Evolutionary conservation across 2,113 vertebrate genomes (phyloP), one percentile per base, ranked within the genome.

Genomic region (Charadrius vociferus): DNA sequence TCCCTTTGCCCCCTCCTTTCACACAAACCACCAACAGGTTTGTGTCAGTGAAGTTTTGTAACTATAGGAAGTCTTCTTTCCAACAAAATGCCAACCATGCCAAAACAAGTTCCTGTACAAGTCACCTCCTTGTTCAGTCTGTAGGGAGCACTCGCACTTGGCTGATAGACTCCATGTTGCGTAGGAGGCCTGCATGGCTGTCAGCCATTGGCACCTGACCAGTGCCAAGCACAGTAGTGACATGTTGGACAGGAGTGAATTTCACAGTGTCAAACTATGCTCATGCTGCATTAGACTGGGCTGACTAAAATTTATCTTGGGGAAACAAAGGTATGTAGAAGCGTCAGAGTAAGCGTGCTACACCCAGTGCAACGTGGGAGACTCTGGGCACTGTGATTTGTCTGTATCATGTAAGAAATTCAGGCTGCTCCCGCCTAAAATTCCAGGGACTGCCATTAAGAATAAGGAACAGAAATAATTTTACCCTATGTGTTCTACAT

Each of bases 141-240:
- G 43, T 6, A 27, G 29, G 37, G 20, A 84, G 18, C 9, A 29
- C 29, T 92, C 56, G 19, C 29, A 3, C 17, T 16, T 78, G 55
- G n/a, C 59, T 65, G 37, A 19, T 11, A n/a, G 63, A 58, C 7
- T 52, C 30, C 0, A 0, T 58, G 29, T 29, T 27, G 17, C 1
- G 4, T 6, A 56, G 72, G 55, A 68, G 1, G 6, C 21, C 12
- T 47, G 14, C 27, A 16, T 16, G 55, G 19, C 37, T 22, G 27
- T 34, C 41, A 55, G 43, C 32, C 20, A 6, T 13, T 36, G 29
- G 34, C 8, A 29, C 15, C 6, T 61, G 26, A 24, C 6, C 24
- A 36, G 26, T 34, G 53, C 43, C 26, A 49, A 70, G 18, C 8
- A 8, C 14, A 20, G 52, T 6, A 61, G 41, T 20, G 41, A 24